These are phyloP conservation scores for Lucilia cuprina DNA, from an alignment of 1,140 invertebrate species.

Conservation along the genomic window DNA sequence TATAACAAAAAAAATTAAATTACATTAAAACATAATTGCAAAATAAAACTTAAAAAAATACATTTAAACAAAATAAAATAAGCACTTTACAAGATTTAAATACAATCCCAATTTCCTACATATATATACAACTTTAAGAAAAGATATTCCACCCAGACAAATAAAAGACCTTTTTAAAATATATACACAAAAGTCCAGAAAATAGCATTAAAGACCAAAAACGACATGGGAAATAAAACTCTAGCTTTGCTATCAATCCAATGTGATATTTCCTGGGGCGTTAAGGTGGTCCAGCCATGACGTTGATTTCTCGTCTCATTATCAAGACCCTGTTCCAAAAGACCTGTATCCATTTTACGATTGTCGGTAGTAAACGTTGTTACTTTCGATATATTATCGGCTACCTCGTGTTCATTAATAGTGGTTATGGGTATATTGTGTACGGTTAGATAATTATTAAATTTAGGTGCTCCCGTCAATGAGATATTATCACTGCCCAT, in stretches of 20 bases:
- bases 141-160: too few relatives aligned
- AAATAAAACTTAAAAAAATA: too few relatives aligned
- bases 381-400: slow-evolving; percentile 36
- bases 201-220: slow-evolving; percentile 82
- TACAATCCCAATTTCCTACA: neutral
- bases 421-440: slow-evolving; percentile 54
- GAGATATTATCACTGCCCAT: neutral
- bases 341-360: slow-evolving; percentile 16
- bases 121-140: too few relatives aligned
- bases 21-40: too few relatives aligned
- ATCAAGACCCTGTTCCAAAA: slow-evolving; percentile 9
- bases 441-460: slow-evolving; percentile 56
- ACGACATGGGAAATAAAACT: slow-evolving; percentile 78
- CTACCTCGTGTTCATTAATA: slow-evolving; percentile 48
- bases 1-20: too few relatives aligned
- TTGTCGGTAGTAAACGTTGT: slow-evolving; percentile 12
- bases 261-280: slow-evolving; percentile 83
- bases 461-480: slow-evolving; percentile 24
- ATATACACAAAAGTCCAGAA: slow-evolving; percentile 82
- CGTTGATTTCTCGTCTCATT: slow-evolving; percentile 30
- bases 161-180: slow-evolving; percentile 43
- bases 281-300: slow-evolving; percentile 79
- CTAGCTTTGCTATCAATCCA: slow-evolving; percentile 83
- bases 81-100: neutral
- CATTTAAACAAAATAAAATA: neutral